Evolutionary conservation across 2,888 invertebrate species (phyloP).

Genomic region (Mechanitis mazaeus): DNA sequence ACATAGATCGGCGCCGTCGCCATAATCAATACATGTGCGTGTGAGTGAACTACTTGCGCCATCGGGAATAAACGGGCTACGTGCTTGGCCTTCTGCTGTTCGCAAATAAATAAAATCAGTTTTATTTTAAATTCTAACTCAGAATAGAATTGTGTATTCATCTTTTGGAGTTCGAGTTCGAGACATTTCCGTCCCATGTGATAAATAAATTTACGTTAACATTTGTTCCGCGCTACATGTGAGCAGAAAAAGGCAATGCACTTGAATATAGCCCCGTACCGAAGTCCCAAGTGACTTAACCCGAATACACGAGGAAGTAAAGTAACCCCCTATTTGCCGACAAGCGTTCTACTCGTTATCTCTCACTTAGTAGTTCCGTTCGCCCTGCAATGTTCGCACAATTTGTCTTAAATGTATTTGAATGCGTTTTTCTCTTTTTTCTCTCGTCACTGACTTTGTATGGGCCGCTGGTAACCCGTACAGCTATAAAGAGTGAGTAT

Average conservation of each 20-base stretch:
- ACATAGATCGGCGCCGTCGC: constrained; percentile 72
- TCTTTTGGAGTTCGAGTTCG: constrained; percentile 17
- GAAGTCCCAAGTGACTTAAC: constrained; percentile 64
- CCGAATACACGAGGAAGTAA: constrained; percentile 68
- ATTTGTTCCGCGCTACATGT: constrained; percentile 40
- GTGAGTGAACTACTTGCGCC: constrained; percentile 75
- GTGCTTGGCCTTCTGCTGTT: constrained; percentile 53
- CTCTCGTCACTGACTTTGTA: constrained; percentile 82
- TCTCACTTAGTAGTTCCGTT: constrained; percentile 77
- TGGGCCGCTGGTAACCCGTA: constrained; percentile 81
- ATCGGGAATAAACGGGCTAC: constrained; percentile 39
- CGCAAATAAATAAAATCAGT: constrained; percentile 13
- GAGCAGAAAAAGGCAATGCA: constrained; percentile 68
- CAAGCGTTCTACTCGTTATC: constrained; percentile 76
- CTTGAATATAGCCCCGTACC: constrained; percentile 52
- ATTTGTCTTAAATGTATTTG: constrained; percentile 77
- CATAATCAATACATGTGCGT: constrained; percentile 82
- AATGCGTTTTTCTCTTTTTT: constrained; percentile 79
- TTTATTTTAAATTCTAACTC: constrained; percentile 5
- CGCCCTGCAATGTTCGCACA: constrained; percentile 78
- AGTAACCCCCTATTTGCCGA: constrained; percentile 67
- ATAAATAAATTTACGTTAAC: constrained; percentile 45
- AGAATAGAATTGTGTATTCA: constrained; percentile 17
- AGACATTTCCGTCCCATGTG: constrained; percentile 40
- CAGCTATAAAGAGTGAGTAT: constrained; percentile 84